A percentile compares a stretch with the other conserved stretches of the same genome.
Evolutionary conservation across 1,140 invertebrate genomes (phyloP).

Genomic region (Hylaeus volcanicus): DNA sequence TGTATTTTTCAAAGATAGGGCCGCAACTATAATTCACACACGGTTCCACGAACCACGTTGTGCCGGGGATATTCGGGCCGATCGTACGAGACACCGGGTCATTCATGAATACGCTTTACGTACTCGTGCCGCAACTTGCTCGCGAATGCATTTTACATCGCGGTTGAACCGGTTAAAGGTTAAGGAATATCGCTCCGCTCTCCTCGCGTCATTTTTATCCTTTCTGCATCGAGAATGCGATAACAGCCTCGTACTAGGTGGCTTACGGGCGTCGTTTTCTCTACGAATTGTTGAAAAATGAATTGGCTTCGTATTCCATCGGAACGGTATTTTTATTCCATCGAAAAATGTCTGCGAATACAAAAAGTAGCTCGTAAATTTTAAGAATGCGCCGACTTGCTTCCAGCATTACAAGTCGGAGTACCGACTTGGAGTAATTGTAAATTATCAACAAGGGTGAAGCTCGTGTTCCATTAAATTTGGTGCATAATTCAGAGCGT

Average conservation of each 20-base stretch:
- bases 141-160: constrained; percentile 4
- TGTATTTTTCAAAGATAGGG: constrained; percentile 21
- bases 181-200: background rate
- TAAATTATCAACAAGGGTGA: constrained; percentile 5
- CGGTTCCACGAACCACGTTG: constrained; percentile 2
- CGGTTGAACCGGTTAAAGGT: background rate
- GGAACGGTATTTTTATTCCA: background rate
- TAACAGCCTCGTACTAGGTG: background rate
- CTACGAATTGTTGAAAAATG: background rate
- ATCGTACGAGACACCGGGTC: background rate
- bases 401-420: no score
- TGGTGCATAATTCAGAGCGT: constrained; percentile 2
- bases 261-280: background rate
- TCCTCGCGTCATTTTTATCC: background rate
- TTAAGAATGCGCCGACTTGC: no score
- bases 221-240: background rate
- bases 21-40: background rate
- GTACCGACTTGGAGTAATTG: background rate
- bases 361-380: background rate
- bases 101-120: constrained; percentile 23
- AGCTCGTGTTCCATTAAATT: constrained; percentile 12
- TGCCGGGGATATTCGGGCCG: background rate
- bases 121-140: background rate
- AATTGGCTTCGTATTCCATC: background rate
- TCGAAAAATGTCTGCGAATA: no score